Evolutionary conservation across 2,888 invertebrate genomes (phyloP).

Genomic region (Norana najaformis): DNA sequence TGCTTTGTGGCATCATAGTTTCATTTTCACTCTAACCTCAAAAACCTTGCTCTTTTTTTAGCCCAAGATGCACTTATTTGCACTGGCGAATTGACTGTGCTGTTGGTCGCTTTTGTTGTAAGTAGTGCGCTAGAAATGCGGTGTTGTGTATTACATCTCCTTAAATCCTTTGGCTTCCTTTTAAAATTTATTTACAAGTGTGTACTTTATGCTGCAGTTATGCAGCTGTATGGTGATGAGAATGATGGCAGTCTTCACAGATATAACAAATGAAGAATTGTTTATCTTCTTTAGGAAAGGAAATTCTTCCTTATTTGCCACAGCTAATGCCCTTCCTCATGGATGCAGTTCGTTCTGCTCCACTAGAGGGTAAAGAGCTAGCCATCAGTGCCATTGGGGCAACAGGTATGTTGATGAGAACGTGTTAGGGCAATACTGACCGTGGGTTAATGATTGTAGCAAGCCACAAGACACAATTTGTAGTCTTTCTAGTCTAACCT

Average conservation of each 20-base stretch:
- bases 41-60: not conserved
- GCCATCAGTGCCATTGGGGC: slow-evolving; percentile 70
- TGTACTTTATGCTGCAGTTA: too few relatives aligned
- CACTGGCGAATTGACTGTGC: not conserved
- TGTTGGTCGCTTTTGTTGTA: not conserved
- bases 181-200: too few relatives aligned
- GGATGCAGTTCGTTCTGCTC: slow-evolving; percentile 50
- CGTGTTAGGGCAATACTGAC: too few relatives aligned
- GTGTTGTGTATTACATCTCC: not conserved
- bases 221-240: too few relatives aligned
- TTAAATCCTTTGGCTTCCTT: not conserved
- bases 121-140: not conserved
- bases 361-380: slow-evolving; percentile 68
- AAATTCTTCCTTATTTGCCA: slow-evolving; percentile 74
- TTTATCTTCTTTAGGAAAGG: slow-evolving; percentile 65
- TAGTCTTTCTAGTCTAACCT: not conserved
- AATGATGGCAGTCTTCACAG: not conserved
- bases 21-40: not conserved
- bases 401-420: slow-evolving; percentile 24
- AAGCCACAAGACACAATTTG: not conserved
- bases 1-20: too few relatives aligned
- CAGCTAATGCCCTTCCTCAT: slow-evolving; percentile 75
- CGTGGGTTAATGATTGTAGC: too few relatives aligned
- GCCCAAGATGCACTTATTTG: not conserved
- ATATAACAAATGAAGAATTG: not conserved